These are phyloP conservation scores for Catajapyx aquilonaris DNA, from an alignment of 1,140 invertebrate genomes.

Conservation along the genomic window DNA sequence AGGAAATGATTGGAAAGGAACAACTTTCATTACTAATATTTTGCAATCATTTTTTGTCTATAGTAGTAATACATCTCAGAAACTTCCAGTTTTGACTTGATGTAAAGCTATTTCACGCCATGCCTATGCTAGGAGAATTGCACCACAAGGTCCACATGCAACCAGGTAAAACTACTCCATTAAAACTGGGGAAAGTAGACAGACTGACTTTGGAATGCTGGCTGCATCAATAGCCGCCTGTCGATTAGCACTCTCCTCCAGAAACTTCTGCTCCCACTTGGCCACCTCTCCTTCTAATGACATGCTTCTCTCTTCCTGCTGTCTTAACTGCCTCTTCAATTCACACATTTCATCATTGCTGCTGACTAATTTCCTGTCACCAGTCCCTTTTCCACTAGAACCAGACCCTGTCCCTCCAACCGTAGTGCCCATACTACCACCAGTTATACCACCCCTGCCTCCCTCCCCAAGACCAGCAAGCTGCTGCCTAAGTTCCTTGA, in stretches of 20 bases:
- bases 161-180: no score
- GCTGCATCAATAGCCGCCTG: constrained; percentile 68
- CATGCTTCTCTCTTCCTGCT: constrained; percentile 61
- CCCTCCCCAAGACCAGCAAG: constrained; percentile 5
- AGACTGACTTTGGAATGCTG: constrained; percentile 60
- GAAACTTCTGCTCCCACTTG: constrained; percentile 70
- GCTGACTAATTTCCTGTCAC: constrained; percentile 11
- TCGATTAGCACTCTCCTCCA: constrained; percentile 61
- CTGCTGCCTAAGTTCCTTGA: constrained; percentile 27
- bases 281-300: constrained; percentile 57
- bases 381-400: constrained; percentile 3
- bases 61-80: no score
- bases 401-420: constrained; percentile 3
- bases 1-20: no score
- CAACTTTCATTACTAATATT: no score
- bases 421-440: background rate
- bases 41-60: no score
- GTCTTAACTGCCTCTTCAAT: constrained; percentile 40
- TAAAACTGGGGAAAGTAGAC: no score
- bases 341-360: constrained; percentile 19
- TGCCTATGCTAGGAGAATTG: no score
- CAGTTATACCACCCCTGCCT: background rate
- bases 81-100: no score
- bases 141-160: no score
- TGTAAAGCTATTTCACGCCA: no score